Base-by-base conservation (phyloP, 2,888 invertebrate species). In the Pollenia amentaria region DNA sequence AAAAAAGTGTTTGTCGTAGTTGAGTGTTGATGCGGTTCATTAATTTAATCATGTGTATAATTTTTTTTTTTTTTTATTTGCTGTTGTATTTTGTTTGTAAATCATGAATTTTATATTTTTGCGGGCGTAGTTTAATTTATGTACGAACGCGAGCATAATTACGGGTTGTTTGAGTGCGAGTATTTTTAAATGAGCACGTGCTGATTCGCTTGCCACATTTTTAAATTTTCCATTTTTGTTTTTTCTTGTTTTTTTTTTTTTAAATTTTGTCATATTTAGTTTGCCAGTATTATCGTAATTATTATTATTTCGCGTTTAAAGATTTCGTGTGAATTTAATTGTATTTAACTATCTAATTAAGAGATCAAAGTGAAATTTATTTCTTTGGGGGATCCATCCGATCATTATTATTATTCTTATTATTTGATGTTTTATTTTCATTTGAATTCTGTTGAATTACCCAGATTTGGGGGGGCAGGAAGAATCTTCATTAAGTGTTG, bases 241-340 rank as follows among this genome's bases (percentile, higher is more conserved):
- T 51, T 0, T 40, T 77, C 11, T 21, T 53, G 29, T 55, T 53
- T 21, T 29, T 60, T 53, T 46, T 55, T 53, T 21, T 29, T 60
- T 48, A n/a, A 21, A 12, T 64, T 60, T 48, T 29, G 44, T 72
- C 12, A 44, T 46, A 65, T 84, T 21, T 57, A n/a, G 40, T 14
- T 64, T 77, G 79, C 77, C 67, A 55, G 69, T 64, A 73, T 81
- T 75, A 60, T 83, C 79, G 70, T 83, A 78, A 79, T 80, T 75
- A 72, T 81, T 64, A 80, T 87, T 72, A 72, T 84, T 86, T 86
- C 77, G 60, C 73, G 69, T 80, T 87, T 87, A 77, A 84, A 81
- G 67, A 87, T 77, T 87, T 87, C 89, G 92, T 92, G 92, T 92
- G 93, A 92, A 92, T 92, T 90, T 89, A 92, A 91, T 90, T 90